Evolutionary conservation across 2,797 vertebrate species (phyloP).

Genomic region (Microctenopoma lineatum): DNA sequence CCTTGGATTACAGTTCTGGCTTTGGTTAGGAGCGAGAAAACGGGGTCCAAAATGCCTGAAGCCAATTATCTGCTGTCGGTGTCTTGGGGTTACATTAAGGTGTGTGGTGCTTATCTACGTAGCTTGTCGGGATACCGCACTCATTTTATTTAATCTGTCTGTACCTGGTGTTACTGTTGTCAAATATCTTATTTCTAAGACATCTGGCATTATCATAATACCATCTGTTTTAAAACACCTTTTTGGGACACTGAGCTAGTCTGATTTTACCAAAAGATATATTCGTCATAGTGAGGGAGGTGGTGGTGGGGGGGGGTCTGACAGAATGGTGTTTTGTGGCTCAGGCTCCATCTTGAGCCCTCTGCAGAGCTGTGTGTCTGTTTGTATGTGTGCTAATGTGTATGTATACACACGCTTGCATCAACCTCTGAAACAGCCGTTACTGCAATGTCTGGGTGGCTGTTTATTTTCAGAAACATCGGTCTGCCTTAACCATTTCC

Average conservation of each 20-base stretch:
- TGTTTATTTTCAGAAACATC: slow-evolving; percentile 42
- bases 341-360: slow-evolving; percentile 77
- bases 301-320: slow-evolving; percentile 29
- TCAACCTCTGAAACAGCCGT: slow-evolving; percentile 70
- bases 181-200: not conserved
- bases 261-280: slow-evolving; percentile 30
- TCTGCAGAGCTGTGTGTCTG: slow-evolving; percentile 73
- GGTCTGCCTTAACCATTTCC: slow-evolving; percentile 1
- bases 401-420: slow-evolving; percentile 48
- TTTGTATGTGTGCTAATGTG: slow-evolving; percentile 40
- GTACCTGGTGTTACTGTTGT: slow-evolving; percentile 11
- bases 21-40: slow-evolving; percentile 80
- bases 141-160: slow-evolving; percentile 8
- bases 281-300: slow-evolving; percentile 15
- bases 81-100: slow-evolving; percentile 99
- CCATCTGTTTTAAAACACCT: not conserved
- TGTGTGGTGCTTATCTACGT: slow-evolving; percentile 84
- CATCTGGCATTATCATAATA: not conserved
- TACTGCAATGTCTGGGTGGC: slow-evolving; percentile 64
- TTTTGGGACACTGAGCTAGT: not conserved
- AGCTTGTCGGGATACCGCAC: slow-evolving; percentile 56
- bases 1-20: slow-evolving; percentile 81
- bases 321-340: slow-evolving; percentile 64
- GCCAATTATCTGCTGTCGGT: slow-evolving; percentile 98
- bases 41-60: slow-evolving; percentile 97